Percentiles rank a stretch among this genome's conserved stretches.
Conservation (phyloP, 1,140 invertebrate genomes). For the Nymphalis io region DNA sequence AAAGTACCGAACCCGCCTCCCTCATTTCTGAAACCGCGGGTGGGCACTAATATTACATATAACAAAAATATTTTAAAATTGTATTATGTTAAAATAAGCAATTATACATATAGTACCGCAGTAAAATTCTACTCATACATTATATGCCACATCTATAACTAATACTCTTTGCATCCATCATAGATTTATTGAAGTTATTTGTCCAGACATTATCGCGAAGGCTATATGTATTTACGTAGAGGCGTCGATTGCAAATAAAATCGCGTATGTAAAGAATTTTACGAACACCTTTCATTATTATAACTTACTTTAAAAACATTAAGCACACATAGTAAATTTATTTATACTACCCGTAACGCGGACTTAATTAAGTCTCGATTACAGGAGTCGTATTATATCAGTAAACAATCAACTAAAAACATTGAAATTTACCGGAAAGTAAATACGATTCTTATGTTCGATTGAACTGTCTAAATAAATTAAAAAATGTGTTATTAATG, state of each 20-base stretch:
- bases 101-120: no score
- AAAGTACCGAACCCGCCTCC: no score
- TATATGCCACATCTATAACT: slow-evolving; percentile 10
- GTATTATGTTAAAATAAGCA: no score
- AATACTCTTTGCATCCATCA: slow-evolving; percentile 30
- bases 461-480: slow-evolving; percentile 30
- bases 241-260: slow-evolving; percentile 46
- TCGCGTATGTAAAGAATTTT: slow-evolving; percentile 29
- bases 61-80: no score
- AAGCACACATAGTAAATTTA: slow-evolving; percentile 25
- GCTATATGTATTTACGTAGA: slow-evolving; percentile 44
- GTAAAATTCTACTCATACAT: no score
- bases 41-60: no score
- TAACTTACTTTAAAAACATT: slow-evolving; percentile 27
- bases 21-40: no score
- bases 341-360: slow-evolving; percentile 19
- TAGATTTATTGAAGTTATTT: slow-evolving; percentile 45
- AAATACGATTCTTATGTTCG: slow-evolving; percentile 11
- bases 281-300: slow-evolving; percentile 33
- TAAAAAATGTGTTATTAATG: slow-evolving; percentile 23
- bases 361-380: slow-evolving; percentile 18
- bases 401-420: slow-evolving; percentile 22
- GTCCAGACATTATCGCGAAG: slow-evolving; percentile 48
- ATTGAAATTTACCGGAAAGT: slow-evolving; percentile 23
- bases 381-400: slow-evolving; percentile 19